Base-by-base conservation (phyloP, 2,888 invertebrate species). In the Rhagophthalmus giganteus region DNA sequence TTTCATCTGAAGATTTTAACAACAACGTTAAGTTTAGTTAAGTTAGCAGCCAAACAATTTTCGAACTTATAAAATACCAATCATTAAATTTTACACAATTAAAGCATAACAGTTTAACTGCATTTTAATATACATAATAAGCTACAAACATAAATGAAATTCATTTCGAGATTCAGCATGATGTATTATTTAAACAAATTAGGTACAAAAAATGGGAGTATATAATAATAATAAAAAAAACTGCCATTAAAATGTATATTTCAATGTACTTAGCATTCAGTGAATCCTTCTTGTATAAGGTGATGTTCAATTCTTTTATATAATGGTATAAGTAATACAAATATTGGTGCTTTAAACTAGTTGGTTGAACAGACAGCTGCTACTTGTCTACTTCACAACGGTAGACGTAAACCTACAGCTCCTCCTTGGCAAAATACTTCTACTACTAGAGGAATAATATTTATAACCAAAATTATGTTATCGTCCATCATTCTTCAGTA, bases 291-390 rank as follows among this genome's bases (percentile, higher is more conserved):
- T 35, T 39, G 35, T 49, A 49, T 50, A 48, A 39, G 65, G 45
- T 55, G 33, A 68, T 60, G 60, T 65, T 66, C 60, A 59, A 61
- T 58, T n/a, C n/a, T n/a, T 58, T 53, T 25, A 52, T 59, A 60
- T 11, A 26, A 15, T 63, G 61, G 58, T 63, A 63, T 65, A 60
- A 65, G 64, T 70, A 65, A 68, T 73, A 74, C 72, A 74, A 74
- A 73, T 70, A 70, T 73, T 74, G 73, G 73, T 74, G 74, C 74
- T 72, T 72, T 66, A 61, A 68, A 68, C 72, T 72, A 66, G 65
- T 69, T 65, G 69, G 66, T 69, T 66, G 69, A 70, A 69, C 65
- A 65, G 66, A 67, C 61, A 68, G 62, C 62, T 64, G 58, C 63
- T 63, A 63, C 55, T 60, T 50, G 60, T 49, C 63, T 62, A 62